Base-by-base conservation (phyloP, 2,797 vertebrate genomes). In the Characodon lateralis region DNA sequence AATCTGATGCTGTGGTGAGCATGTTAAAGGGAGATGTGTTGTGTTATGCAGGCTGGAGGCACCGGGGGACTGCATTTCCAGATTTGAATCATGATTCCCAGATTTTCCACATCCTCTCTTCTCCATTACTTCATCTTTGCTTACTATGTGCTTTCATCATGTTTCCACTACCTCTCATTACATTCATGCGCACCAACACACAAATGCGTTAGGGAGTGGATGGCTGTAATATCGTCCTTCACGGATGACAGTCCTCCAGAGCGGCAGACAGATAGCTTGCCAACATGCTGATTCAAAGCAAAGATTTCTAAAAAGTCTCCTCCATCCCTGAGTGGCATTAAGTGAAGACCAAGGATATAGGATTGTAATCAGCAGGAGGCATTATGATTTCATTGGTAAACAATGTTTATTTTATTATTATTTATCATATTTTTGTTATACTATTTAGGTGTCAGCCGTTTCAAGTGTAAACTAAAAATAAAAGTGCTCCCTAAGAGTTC, bases 141-240 rank as follows among this genome's bases (percentile, higher is more conserved):
- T 55, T 6, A 14, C 31, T 70, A 7, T 41, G 43, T 13, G 18
- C 39, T 43, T 69, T 76, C 2, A 41, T 66, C 20, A 24, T 18
- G 43, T 13, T 2, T 70, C 2, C 35, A 26, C 72, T 16, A 24
- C 9, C 41, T 63, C 14, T 63, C 43, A 68, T 48, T 71, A 59
- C 66, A 59, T 55, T 59, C 9, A 3, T 78, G 68, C 77, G 69
- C 12, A 59, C 58, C 43, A 61, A 24, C 39, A 24, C 41, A 56
- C 39, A 9, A 51, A 59, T 59, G 74, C 63, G 76, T 76, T 68
- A 8, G 48, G 14, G 61, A 78, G 74, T 87, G 90, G 73, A 24
- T 31, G 58, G 28, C 74, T 75, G 83, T 86, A 74, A 88, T 51
- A 74, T 70, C n/a, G 82, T 89, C 91, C 91, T 92, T 94, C 85